phyloP scores from a whole-genome alignment of 2,888 invertebrate genomes.

The Cheilosia vulpina region DNA sequence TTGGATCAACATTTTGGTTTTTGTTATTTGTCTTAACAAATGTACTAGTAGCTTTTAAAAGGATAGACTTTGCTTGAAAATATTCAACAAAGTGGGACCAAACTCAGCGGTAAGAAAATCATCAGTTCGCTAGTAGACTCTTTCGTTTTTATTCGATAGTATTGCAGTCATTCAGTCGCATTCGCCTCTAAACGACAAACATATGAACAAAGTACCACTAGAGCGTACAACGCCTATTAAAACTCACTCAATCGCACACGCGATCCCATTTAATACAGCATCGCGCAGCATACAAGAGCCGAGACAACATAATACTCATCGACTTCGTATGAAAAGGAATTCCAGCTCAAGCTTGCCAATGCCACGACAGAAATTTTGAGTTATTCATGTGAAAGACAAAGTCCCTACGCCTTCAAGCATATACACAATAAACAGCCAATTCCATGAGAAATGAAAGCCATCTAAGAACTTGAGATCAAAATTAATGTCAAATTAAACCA shows the following conservation, averaged over 20 bases:
- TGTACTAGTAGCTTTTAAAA: no score
- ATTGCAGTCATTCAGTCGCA: background rate
- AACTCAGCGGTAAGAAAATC: background rate
- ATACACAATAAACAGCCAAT: conserved; percentile 13
- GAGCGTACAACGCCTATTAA: conserved; percentile 14
- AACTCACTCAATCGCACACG: conserved; percentile 47
- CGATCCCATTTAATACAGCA: background rate
- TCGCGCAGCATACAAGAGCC: background rate
- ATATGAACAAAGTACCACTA: conserved; percentile 21
- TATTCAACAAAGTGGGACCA: background rate
- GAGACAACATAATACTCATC: no score
- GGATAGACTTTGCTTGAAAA: background rate
- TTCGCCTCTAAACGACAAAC: background rate
- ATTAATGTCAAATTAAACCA: conserved; percentile 63
- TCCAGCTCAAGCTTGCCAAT: background rate
- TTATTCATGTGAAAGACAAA: conserved; percentile 2
- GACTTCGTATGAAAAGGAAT: conserved; percentile 1
- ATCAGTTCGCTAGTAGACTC: conserved; percentile 38
- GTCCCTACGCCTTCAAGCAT: background rate
- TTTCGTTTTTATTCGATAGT: conserved; percentile 17
- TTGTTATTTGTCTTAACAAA: no score
- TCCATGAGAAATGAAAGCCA: conserved; percentile 44
- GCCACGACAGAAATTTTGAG: conserved; percentile 22
- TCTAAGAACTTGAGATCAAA: conserved; percentile 51
- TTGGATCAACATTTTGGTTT: no score